Evolutionary conservation across 2,888 invertebrate species (phyloP).

Genomic region (Hybos culiciformis): DNA sequence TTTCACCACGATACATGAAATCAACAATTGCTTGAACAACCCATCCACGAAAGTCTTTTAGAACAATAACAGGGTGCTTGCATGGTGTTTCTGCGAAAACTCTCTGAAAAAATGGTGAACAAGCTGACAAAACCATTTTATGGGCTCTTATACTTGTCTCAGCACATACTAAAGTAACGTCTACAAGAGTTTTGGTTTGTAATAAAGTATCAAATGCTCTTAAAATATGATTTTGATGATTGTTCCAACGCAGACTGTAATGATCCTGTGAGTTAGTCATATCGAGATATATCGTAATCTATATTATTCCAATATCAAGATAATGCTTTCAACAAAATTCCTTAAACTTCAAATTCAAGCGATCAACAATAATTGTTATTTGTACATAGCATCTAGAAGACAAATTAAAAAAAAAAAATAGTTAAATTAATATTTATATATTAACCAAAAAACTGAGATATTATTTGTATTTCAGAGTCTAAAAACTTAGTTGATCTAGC

Average conservation of each 20-base stretch:
- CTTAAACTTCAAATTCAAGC: no score
- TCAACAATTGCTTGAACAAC: slow-evolving; percentile 81
- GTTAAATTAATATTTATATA: no score
- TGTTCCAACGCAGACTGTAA: slow-evolving; percentile 87
- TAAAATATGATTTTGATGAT: slow-evolving; percentile 79
- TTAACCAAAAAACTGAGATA: no score
- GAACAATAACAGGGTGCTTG: slow-evolving; percentile 83
- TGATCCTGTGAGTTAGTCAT: slow-evolving; percentile 47
- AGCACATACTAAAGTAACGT: slow-evolving; percentile 80
- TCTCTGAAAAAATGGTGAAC: slow-evolving; percentile 76
- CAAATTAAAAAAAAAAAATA: no score
- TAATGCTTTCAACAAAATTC: no score
- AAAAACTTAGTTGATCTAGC: no score
- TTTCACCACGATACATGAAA: slow-evolving; percentile 90
- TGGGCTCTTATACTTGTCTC: slow-evolving; percentile 77
- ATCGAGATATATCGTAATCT: no score
- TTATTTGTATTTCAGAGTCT: no score
- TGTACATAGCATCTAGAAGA: no score
- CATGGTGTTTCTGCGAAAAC: slow-evolving; percentile 85
- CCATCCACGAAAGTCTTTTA: slow-evolving; percentile 80
- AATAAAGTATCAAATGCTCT: slow-evolving; percentile 79
- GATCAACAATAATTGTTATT: no score
- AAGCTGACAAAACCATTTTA: slow-evolving; percentile 81
- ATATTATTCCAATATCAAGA: no score
- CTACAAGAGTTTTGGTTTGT: slow-evolving; percentile 74